Evolutionary conservation across 2,888 invertebrate genomes (phyloP).

Genomic region (Aradus depressus): DNA sequence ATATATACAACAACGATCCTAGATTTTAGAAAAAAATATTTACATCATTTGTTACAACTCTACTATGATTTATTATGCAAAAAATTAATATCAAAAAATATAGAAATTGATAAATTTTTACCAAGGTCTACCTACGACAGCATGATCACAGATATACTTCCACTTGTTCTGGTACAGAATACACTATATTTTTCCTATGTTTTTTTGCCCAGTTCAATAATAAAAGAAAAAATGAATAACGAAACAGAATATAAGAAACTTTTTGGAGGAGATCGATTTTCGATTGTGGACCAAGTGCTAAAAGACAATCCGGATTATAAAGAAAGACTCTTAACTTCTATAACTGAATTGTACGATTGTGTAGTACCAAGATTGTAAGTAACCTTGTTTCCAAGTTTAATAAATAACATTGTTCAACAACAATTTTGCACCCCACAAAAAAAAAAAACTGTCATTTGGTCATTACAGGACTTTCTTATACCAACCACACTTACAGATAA

Average conservation of each 20-base stretch:
- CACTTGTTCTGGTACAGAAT: not conserved
- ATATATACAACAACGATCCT: slow-evolving; percentile 5
- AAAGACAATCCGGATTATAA: not conserved
- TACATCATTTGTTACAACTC: not conserved
- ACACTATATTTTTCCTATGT: not conserved
- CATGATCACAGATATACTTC: not conserved
- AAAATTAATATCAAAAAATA: not conserved
- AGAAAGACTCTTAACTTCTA: slow-evolving; percentile 1
- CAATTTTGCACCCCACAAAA: too few species aligned
- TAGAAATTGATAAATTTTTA: not conserved
- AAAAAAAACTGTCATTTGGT: too few species aligned
- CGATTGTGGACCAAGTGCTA: slow-evolving; percentile 3
- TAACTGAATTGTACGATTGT: slow-evolving; percentile 5
- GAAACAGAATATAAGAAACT: not conserved
- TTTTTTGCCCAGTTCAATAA: slow-evolving; percentile 1
- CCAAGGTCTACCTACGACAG: not conserved
- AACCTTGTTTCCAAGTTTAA: too few species aligned
- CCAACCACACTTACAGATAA: too few species aligned
- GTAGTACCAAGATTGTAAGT: too few species aligned
- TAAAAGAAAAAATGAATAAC: not conserved
- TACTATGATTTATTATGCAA: slow-evolving; percentile 5
- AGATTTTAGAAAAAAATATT: not conserved
- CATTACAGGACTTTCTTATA: too few species aligned
- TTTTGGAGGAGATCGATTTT: not conserved
- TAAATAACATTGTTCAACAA: too few species aligned